Conservation (phyloP, 2,113 vertebrate genomes). For the Natator depressus region DNA sequence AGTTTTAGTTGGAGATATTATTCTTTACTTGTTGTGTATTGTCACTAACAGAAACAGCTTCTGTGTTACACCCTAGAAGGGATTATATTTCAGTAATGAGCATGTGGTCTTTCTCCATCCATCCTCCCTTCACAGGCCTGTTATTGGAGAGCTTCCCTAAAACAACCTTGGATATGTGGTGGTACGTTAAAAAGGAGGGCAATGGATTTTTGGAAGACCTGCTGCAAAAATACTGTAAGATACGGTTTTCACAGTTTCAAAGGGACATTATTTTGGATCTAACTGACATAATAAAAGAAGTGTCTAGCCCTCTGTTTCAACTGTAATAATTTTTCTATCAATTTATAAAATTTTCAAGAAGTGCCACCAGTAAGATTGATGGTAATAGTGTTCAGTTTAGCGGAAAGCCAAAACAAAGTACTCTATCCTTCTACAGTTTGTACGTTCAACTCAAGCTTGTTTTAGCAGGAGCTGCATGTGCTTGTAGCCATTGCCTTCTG, state of each 20-base stretch:
- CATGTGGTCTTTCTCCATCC: accelerated
- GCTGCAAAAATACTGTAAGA: background rate
- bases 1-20: background rate
- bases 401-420: background rate
- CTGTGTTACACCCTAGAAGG: background rate
- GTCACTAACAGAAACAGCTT: background rate
- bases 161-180: background rate
- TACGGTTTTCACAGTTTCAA: background rate
- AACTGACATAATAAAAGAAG: background rate
- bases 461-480: background rate
- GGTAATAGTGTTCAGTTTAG: accelerated
- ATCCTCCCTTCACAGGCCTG: background rate
- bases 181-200: background rate
- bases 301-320: background rate
- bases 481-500: slow-evolving; percentile 7
- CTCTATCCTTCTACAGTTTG: background rate
- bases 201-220: background rate
- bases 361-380: accelerated
- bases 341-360: background rate
- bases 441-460: background rate
- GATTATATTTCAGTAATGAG: background rate
- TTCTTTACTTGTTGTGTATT: background rate
- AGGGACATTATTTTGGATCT: background rate
- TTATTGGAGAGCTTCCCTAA: background rate
- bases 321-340: background rate